A percentile compares a stretch with the other conserved stretches of the same genome.
Evolutionary conservation across 1,140 invertebrate genomes (phyloP).

Genomic region (Acyrthosiphon pisum): DNA sequence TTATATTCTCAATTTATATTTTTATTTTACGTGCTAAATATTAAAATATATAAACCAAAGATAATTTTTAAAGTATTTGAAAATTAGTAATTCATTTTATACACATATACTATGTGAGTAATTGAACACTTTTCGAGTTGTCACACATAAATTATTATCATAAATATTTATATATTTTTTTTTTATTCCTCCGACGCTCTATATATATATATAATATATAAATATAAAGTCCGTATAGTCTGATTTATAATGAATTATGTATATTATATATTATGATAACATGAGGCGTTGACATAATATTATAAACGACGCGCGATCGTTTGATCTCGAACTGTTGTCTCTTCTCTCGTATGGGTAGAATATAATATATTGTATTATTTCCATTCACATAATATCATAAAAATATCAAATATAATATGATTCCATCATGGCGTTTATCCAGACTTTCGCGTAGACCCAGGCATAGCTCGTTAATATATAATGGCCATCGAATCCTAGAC

Average conservation of each 20-base stretch:
- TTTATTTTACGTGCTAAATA: too few relatives aligned
- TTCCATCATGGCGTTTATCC: background rate
- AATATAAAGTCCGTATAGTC: too few relatives aligned
- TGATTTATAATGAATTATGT: background rate
- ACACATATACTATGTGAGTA: too few relatives aligned
- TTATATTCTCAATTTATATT: too few relatives aligned
- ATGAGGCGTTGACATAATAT: background rate
- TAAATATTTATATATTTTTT: background rate
- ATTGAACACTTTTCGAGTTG: background rate
- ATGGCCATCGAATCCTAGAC: background rate
- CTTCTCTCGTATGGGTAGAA: background rate
- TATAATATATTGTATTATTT: background rate
- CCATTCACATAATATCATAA: background rate
- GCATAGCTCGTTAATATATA: background rate
- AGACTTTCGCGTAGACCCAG: background rate
- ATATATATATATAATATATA: too few relatives aligned
- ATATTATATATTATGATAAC: too few relatives aligned
- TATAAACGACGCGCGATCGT: background rate
- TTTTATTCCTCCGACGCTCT: background rate
- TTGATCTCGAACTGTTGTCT: background rate
- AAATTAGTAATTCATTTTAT: too few relatives aligned
- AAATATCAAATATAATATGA: background rate
- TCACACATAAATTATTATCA: background rate
- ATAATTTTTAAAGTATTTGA: too few relatives aligned
- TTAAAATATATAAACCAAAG: too few relatives aligned